Base-by-base conservation (phyloP, 1,140 invertebrate species). In the Mamestra configurata region DNA sequence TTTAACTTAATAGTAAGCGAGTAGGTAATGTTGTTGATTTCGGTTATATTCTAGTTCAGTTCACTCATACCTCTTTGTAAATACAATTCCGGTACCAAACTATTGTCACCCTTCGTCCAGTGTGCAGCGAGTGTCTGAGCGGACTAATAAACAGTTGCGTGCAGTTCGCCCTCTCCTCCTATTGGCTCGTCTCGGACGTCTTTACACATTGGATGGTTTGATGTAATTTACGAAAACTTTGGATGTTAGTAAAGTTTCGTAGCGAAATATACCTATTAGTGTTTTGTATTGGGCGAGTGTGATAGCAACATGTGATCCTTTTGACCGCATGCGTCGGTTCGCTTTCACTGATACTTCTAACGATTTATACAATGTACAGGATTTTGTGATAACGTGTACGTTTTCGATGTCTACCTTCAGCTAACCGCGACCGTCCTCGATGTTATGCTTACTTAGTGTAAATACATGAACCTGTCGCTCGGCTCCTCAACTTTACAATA, bases 1-100 rank as follows among this genome's bases (percentile, higher is more conserved):
- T 76, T 82, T 84, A 81, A 72, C 37, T 51, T 40, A 40, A 53
- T 53, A 11, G 27, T 68, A 68, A 68, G 59, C n/a, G 40, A 24
- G 66, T 84, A 84, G 80, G 59, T 81, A 59, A 78, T 79, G 79
- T 82, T 59, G 79, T 83, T 79, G 77, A 82, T 77, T 68, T 77
- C 77, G 73, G 55, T 64, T 73, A 37, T 79, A 35, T 20, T 57
- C 11, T 61, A 11, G 46, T 55, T 55, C 22, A 46, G n/a, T 68
- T 53, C 40, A 59, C 24, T 18, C 22, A 66, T 18, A 51, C 22
- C 35, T 43, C 31, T 70, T 31, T 78, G 77, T 71, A 71, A 40
- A 78, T 78, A 10, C 24, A 35, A 35, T 27, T 70, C 22, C n/a
- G 13, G 22, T 13, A 71, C 24, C 43, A 71, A 53, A 49, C 31